These are phyloP conservation scores for Paracanthobrama guichenoti DNA, from an alignment of 2,113 vertebrate genomes.

Conservation along the genomic window DNA sequence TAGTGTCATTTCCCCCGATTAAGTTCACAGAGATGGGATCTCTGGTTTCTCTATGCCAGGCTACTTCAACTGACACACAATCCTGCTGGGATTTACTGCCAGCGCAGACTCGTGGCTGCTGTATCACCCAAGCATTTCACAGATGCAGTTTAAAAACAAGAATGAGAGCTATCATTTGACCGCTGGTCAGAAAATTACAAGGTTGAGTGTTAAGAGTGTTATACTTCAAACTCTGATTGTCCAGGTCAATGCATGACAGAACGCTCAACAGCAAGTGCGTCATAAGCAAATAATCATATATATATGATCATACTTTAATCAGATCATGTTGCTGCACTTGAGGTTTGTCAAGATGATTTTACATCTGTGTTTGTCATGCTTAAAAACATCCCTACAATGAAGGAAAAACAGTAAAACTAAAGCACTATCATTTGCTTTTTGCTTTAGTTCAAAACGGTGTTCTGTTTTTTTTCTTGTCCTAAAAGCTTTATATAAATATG, in stretches of 20 bases:
- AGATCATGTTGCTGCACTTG: neutral
- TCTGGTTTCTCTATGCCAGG: conserved; percentile 18
- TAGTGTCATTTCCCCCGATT: conserved; percentile 46
- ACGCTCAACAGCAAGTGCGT: neutral
- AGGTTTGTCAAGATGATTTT: neutral
- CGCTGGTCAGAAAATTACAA: neutral
- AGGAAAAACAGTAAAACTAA: too few species aligned
- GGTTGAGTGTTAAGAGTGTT: neutral
- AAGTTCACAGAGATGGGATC: conserved; percentile 40
- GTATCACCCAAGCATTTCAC: neutral
- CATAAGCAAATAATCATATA: too few species aligned
- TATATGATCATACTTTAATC: neutral
- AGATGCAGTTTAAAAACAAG: neutral
- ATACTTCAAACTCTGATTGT: neutral
- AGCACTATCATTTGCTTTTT: conserved; percentile 6
- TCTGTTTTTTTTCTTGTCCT: neutral
- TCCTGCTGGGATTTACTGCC: conserved; percentile 31
- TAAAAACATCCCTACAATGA: neutral
- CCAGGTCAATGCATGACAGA: neutral
- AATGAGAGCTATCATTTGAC: neutral
- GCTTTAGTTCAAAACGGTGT: neutral
- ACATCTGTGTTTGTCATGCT: neutral
- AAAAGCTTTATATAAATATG: neutral
- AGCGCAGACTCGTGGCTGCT: neutral
- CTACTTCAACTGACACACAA: conserved; percentile 45